Evolutionary conservation across 2,113 vertebrate species (phyloP).

Genomic region (Cinclus cinclus): DNA sequence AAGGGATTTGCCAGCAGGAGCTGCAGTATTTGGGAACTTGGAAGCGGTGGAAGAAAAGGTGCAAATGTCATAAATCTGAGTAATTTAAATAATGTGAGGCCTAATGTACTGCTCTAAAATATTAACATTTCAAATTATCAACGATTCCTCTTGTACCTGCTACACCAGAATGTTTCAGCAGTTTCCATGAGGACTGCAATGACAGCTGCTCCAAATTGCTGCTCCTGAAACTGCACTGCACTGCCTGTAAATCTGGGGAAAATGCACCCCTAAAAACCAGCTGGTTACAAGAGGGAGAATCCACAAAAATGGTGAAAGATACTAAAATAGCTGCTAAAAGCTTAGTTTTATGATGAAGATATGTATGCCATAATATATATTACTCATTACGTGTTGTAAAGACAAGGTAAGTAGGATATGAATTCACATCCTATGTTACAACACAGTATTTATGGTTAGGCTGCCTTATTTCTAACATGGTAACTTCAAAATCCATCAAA

Average conservation of each 20-base stretch:
- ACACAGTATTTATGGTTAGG: neutral
- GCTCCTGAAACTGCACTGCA: neutral
- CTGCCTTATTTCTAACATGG: neutral
- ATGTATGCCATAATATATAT: neutral
- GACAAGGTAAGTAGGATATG: neutral
- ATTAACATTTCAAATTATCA: conserved; percentile 24
- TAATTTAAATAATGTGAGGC: conserved; percentile 18
- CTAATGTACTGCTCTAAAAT: conserved; percentile 22
- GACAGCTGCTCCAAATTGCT: neutral
- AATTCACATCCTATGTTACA: neutral
- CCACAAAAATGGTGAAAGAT: neutral
- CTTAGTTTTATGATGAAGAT: neutral
- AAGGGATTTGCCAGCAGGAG: neutral
- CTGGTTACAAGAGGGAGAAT: neutral
- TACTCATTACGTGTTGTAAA: neutral
- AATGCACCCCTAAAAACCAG: neutral
- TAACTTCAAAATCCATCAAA: neutral
- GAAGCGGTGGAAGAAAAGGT: neutral
- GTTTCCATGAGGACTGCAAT: neutral
- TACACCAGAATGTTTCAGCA: neutral
- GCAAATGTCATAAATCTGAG: neutral
- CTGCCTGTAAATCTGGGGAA: neutral
- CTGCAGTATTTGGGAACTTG: neutral
- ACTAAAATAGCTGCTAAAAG: neutral
- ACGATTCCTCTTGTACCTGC: neutral